Evolutionary conservation across 2,888 invertebrate genomes (phyloP).

Genomic region (Coelinius sp.): DNA sequence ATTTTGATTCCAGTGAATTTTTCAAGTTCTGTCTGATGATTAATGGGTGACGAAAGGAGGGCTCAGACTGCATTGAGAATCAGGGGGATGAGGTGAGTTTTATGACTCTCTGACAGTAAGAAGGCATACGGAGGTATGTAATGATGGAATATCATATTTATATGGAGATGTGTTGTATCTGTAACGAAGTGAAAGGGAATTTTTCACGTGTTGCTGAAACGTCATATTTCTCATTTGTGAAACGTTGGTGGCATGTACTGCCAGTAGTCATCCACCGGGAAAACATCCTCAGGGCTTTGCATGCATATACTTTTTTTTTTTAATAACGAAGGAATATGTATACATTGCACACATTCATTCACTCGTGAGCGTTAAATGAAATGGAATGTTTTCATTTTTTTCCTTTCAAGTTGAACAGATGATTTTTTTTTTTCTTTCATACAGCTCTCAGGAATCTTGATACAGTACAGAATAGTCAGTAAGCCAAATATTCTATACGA

Average conservation of each 20-base stretch:
- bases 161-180: slow-evolving; percentile 1
- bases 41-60: too few species aligned
- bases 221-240: slow-evolving; percentile 8
- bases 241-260: not conserved
- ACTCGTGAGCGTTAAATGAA: not conserved
- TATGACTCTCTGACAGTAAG: not conserved
- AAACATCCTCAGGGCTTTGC: not conserved
- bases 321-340: not conserved
- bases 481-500: slow-evolving; percentile 1
- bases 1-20: not conserved
- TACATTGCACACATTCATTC: not conserved
- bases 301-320: too few species aligned
- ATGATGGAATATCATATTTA: not conserved
- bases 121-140: not conserved
- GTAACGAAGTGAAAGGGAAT: not conserved
- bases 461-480: not conserved
- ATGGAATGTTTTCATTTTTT: not conserved
- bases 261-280: not conserved
- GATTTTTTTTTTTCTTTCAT: not conserved
- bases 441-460: not conserved
- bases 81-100: too few species aligned
- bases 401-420: not conserved
- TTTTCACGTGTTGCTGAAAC: not conserved
- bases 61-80: too few species aligned
- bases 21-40: not conserved